Base-by-base conservation (phyloP, 64 coral and sea anemone species). In the Exaiptasia diaphana region DNA sequence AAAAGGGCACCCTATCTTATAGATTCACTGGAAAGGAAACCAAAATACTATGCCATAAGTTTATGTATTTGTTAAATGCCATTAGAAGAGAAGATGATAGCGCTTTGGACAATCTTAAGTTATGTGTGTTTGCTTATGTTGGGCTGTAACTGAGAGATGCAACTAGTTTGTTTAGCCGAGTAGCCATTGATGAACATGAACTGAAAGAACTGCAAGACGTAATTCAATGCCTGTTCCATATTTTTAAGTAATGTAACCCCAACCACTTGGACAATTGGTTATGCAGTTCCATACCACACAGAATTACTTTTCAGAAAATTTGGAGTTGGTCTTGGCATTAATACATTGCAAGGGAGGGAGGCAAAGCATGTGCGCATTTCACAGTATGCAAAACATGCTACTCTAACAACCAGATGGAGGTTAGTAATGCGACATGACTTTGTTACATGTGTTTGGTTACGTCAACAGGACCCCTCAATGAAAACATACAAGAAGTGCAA, bases 21-120 rank as follows among this genome's bases (percentile, higher is more conserved):
- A 73, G 87, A 46, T 90, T 90, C 26, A 90, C 79, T 48, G 89
- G 89, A 0, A 92, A 92, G 57, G 89, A 92, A 68, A 92, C 73
- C 13, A 86, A 84, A 52, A 82, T 25, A 54, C 38, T 83, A 14
- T 80, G 89, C 52, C 81, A 92, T 18, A 92, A 73, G 13, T 80
- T 64, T 32, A 71, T 71, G 73, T 12, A 14, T 49, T 31, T 85
- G 13, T 12, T 86, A 17, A 7, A 73, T 56, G 21, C 13, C 32
- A 13, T 92, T 4, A 72, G 45, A 38, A 38, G 40, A 10, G 67
- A 77, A 40, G 39, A 23, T 83, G 88, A 91, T 55, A 32, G 20
- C 12, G 37, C 69, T 21, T 33, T 61, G 64, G 27, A 38, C 10
- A 68, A 73, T 65, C 62, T 84, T 4, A 68, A 59, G 21, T 67